phyloP scores from a whole-genome alignment of 2,113 vertebrate species.

The Xerus inauris region DNA sequence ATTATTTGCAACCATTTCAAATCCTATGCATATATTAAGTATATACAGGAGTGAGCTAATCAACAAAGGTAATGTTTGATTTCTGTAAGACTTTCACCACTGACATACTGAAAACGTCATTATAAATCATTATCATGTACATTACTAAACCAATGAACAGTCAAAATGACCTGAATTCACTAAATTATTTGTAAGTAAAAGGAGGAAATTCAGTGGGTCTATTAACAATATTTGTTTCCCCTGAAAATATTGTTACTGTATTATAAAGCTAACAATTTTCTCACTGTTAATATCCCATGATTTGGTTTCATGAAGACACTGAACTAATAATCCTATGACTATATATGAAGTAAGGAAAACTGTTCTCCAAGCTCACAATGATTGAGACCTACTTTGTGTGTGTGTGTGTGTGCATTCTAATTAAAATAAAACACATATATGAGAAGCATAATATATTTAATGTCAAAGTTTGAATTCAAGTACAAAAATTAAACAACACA shows the following conservation, averaged over 20 bases:
- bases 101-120: background rate
- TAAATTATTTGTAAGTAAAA: slow-evolving; percentile 31
- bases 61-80: background rate
- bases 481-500: slow-evolving; percentile 88
- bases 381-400: background rate
- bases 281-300: background rate
- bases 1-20: slow-evolving; percentile 32
- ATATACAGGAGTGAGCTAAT: background rate
- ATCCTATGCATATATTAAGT: background rate
- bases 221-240: background rate
- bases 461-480: slow-evolving; percentile 83
- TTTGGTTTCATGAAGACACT: slow-evolving; percentile 40
- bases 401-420: background rate
- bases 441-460: slow-evolving; percentile 85
- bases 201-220: background rate
- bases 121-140: background rate
- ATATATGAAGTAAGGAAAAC: background rate
- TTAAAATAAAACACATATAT: slow-evolving; percentile 70
- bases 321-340: background rate
- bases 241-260: background rate
- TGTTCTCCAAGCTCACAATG: background rate
- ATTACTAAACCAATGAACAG: background rate
- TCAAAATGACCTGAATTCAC: slow-evolving; percentile 21
- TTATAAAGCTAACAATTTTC: slow-evolving; percentile 47
- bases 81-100: background rate